phyloP scores from a whole-genome alignment of 2,888 invertebrate species.

The Fissipunctia ypsillon region DNA sequence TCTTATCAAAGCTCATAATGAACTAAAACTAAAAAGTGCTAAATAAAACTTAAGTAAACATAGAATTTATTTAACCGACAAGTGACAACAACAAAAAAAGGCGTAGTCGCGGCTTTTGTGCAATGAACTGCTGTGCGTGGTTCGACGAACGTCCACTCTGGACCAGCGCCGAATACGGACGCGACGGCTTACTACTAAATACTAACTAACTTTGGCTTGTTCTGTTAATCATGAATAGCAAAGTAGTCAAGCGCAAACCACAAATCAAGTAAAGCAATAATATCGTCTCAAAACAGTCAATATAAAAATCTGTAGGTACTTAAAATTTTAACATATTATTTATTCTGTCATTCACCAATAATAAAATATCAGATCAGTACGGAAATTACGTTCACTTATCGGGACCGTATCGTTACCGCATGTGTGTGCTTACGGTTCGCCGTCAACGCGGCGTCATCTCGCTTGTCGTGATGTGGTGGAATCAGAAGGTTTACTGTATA shows the following conservation, averaged over 20 bases:
- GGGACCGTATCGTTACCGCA: slow-evolving; percentile 62
- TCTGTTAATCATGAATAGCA: background rate
- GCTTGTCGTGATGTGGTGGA: background rate
- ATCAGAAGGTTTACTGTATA: slow-evolving; percentile 38
- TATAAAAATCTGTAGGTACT: slow-evolving; percentile 16
- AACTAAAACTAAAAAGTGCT: no score
- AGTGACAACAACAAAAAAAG: background rate
- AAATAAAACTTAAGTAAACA: no score
- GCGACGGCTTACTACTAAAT: no score
- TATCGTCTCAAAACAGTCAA: background rate
- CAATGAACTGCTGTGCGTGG: background rate
- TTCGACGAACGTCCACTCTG: background rate
- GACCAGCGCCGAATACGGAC: background rate
- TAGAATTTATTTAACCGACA: no score
- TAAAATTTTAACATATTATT: slow-evolving; percentile 30
- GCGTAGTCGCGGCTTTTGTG: background rate
- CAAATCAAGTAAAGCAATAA: slow-evolving; percentile 2
- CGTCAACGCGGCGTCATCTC: slow-evolving; percentile 60
- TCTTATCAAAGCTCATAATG: no score
- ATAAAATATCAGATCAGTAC: slow-evolving; percentile 59
- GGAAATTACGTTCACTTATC: slow-evolving; percentile 66
- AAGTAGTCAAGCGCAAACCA: background rate
- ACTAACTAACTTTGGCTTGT: no score
- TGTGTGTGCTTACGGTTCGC: slow-evolving; percentile 54
- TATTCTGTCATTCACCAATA: slow-evolving; percentile 37